phyloP scores from a whole-genome alignment of 2,888 invertebrate species.

The Eretmocerus hayati region DNA sequence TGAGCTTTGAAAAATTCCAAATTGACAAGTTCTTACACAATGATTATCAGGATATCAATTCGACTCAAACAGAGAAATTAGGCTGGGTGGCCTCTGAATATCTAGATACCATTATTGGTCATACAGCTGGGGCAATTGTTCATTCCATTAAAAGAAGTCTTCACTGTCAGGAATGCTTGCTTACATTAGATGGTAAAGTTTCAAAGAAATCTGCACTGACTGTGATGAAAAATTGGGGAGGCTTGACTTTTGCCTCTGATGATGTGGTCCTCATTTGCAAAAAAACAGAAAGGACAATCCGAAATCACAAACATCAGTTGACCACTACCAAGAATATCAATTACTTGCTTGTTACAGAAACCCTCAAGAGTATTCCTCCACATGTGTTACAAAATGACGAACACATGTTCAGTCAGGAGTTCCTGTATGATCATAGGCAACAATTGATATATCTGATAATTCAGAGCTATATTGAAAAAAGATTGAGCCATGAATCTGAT shows the following conservation, averaged over 20 bases:
- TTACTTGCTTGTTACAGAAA: constrained; percentile 9
- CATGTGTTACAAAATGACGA: constrained; percentile 9
- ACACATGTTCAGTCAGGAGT: not conserved
- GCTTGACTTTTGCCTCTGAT: constrained; percentile 14
- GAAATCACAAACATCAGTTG: not conserved
- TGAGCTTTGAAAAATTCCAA: not conserved
- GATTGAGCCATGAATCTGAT: not conserved
- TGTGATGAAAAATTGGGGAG: constrained; percentile 15
- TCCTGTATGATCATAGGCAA: constrained; percentile 3
- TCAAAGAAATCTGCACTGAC: constrained; percentile 5
- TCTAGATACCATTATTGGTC: constrained; percentile 5
- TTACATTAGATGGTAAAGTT: not conserved
- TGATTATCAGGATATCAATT: not conserved
- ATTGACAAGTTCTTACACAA: not conserved
- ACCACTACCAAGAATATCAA: constrained; percentile 6
- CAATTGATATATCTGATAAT: constrained; percentile 1
- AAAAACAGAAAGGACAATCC: constrained; percentile 12
- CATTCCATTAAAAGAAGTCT: constrained; percentile 6
- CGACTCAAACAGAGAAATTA: not conserved
- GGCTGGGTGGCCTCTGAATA: constrained; percentile 2
- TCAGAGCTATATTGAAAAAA: not conserved
- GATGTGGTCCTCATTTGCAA: constrained; percentile 16
- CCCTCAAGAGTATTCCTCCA: constrained; percentile 9
- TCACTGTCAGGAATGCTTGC: constrained; percentile 9
- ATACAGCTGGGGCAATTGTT: constrained; percentile 9